Evolutionary conservation across 2,797 vertebrate genomes (phyloP), one percentile per base, ranked within the genome.

Genomic region (Hypotaenidia okinawae): DNA sequence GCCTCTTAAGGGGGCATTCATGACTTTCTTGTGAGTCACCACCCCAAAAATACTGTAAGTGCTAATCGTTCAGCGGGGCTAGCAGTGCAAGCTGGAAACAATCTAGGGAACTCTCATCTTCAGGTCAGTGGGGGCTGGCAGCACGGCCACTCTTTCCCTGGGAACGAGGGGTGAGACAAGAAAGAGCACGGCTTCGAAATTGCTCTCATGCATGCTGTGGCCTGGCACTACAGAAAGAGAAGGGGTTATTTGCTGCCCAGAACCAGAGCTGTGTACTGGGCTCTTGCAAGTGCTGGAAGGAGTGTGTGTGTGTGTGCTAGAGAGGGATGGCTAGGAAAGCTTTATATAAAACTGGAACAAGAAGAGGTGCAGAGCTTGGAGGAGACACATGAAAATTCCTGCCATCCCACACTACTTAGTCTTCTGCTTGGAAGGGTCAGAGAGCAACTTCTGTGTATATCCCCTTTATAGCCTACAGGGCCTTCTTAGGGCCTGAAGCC

Each of bases 31-130:
- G 68, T 97, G 96, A 97, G 93, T 97, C 97, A 97, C 84, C 62
- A 55, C 91, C 92, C 96, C 94, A 88, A 85, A 96, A 97, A 97
- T 97, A 97, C 94, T 95, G 52, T 64, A 11, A 68, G 84, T 91
- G 93, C 95, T 95, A 73, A 94, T 96, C 78, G 6, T 89, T 89
- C 62, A 86, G 78, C 22, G 0, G 88, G 85, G 75, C 83, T 90
- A 81, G 64, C 84, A 15, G 91, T 94, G 95, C 92, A 96, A 96
- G 81, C 91, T 97, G 97, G 97, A 97, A 97, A 97, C 96, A 97
- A 97, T 96, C 95, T 96, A 76, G 97, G 84, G 97, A 97, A 97
- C 94, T 95, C 94, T 94, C 79, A 51, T 96, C 96, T 96, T 96
- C 93, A 97, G 97, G 96, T 97, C 95, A 91, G 89, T 19, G 70